These are phyloP conservation scores for Geococcyx californianus DNA, from an alignment of 2,113 vertebrate genomes.

Conservation along the genomic window DNA sequence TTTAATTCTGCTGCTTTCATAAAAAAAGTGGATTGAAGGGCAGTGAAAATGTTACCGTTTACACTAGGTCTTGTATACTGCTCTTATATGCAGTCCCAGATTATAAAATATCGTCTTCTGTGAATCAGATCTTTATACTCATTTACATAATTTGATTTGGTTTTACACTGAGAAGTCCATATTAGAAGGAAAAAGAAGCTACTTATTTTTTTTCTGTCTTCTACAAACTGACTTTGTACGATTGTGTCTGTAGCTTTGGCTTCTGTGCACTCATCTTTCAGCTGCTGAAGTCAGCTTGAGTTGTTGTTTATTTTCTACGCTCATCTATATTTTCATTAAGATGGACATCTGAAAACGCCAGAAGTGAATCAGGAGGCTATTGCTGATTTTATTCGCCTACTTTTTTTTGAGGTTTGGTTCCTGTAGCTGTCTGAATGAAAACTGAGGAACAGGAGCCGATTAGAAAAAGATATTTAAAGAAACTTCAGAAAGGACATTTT, in stretches of 20 bases:
- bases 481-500: neutral
- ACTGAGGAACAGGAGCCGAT: neutral
- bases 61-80: neutral
- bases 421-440: neutral
- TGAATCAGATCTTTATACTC: neutral
- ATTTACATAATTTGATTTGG: neutral
- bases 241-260: neutral
- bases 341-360: neutral
- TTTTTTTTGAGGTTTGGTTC: neutral
- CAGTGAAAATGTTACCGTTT: neutral
- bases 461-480: neutral
- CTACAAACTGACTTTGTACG: neutral
- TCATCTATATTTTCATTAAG: neutral
- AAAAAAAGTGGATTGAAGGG: neutral
- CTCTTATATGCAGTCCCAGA: neutral
- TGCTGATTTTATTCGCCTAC: neutral
- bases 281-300: neutral
- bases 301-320: neutral
- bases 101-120: neutral
- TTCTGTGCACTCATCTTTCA: neutral
- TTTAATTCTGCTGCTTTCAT: neutral
- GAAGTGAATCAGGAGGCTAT: neutral
- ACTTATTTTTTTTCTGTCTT: neutral
- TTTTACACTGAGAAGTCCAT: neutral
- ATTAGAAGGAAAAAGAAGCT: neutral